A percentile compares a stretch with the other conserved stretches of the same genome.
Evolutionary conservation across 1,140 invertebrate species (phyloP).

Genomic region (Aphelinus atriplicis): DNA sequence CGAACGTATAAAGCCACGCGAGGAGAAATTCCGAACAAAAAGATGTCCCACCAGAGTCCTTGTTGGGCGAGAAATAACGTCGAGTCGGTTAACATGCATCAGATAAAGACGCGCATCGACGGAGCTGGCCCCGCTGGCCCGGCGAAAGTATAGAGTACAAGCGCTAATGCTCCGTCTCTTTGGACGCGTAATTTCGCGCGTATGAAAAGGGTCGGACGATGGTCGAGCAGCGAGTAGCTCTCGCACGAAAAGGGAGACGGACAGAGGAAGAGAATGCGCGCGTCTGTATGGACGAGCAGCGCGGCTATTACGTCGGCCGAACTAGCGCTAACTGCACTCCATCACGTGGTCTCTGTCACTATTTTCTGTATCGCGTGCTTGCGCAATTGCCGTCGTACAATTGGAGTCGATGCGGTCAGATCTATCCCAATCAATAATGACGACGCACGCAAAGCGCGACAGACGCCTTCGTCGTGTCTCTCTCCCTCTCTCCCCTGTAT

Average conservation of each 20-base stretch:
- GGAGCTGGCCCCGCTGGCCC: too few species aligned
- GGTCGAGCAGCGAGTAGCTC: too few species aligned
- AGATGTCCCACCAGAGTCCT: not conserved
- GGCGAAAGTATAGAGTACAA: too few species aligned
- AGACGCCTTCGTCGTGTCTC: too few species aligned
- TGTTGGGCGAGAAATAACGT: too few species aligned
- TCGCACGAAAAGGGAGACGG: too few species aligned
- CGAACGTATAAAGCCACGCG: too few species aligned
- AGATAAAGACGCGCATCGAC: too few species aligned
- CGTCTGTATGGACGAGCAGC: not conserved
- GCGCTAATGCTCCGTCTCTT: too few species aligned
- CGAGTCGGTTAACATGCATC: too few species aligned
- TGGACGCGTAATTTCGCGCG: not conserved
- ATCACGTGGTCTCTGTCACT: constrained; percentile 7
- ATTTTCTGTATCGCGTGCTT: not conserved
- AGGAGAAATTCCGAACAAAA: not conserved
- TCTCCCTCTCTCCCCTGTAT: too few species aligned
- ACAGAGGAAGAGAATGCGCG: not conserved
- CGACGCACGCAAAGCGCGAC: not conserved
- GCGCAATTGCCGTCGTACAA: constrained; percentile 26
- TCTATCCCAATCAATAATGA: constrained; percentile 37
- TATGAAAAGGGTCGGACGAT: not conserved
- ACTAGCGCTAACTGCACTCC: constrained; percentile 8
- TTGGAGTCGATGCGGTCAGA: constrained; percentile 42
- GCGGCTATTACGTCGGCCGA: not conserved